Evolutionary conservation across 2,113 vertebrate species (phyloP), one percentile per base, ranked within the genome.

Genomic region (Ochotona princeps): DNA sequence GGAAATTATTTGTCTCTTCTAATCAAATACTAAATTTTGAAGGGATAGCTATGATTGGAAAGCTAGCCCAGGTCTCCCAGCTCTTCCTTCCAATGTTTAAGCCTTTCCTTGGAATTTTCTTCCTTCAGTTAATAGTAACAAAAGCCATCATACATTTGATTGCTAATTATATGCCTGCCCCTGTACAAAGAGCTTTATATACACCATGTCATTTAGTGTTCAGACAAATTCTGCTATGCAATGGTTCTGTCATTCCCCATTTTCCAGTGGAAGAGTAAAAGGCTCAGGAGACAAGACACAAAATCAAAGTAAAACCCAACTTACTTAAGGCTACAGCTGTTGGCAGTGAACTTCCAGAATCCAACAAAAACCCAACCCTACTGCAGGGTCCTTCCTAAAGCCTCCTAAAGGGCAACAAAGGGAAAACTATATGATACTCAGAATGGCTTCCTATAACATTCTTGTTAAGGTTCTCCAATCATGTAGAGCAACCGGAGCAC

Each of bases 61-160:
- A 90, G 54, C n/a, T 92, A 32, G 20, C 18, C n/a, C 32, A 15
- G 20, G 23, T 83, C 61, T 90, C 49, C 51, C 10, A 54, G 79
- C 8, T 78, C 57, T 35, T n/a, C 20, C 26, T 2, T 73, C 35
- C 38, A 38, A 18, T 23, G 20, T 72, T 88, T 93, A 90, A 67
- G 8, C 26, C 61, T 69, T 84, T 23, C 49, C 30, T 76, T 91
- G 54, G 47, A 86, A 83, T 83, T 72, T 70, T 83, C 87, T 88
- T 25, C 63, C 47, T 90, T 93, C 75, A 70, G 28, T 79, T 91
- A 82, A 84, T 80, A 90, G 35, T 78, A 82, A 79, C 44, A 88
- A 79, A 82, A 84, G 51, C 23, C 80, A 32, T 5, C 30, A 28
- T 91, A 73, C 10, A 67, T 74, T 21, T 89, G 7, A 84, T 23